These are phyloP conservation scores for Eremobia ochroleuca DNA, from an alignment of 2,888 invertebrate genomes.

Conservation along the genomic window DNA sequence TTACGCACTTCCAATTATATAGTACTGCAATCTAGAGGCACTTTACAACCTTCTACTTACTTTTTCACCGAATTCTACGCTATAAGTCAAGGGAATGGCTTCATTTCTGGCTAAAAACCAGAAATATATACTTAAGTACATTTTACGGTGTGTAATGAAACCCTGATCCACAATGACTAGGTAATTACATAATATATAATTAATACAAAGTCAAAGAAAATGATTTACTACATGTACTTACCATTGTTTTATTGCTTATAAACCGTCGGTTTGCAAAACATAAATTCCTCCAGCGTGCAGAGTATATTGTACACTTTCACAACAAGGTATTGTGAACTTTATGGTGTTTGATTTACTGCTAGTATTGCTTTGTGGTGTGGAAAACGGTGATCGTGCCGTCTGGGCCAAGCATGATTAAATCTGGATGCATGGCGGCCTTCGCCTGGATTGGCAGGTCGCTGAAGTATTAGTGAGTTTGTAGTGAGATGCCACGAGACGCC, in stretches of 20 bases:
- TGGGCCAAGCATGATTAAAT: conserved; percentile 64
- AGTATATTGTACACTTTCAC: conserved; percentile 26
- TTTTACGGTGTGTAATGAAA: conserved; percentile 4
- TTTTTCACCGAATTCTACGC: background rate
- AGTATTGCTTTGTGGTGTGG: conserved; percentile 21
- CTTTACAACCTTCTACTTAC: background rate
- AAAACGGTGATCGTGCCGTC: conserved; percentile 30
- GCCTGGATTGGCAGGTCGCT: conserved; percentile 63
- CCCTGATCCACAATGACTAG: background rate
- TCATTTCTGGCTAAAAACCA: background rate
- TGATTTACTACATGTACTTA: conserved; percentile 29
- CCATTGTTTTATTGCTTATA: conserved; percentile 54
- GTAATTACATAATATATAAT: conserved; percentile 12
- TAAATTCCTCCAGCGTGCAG: conserved; percentile 51
- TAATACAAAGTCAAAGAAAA: conserved; percentile 29
- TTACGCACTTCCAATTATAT: background rate
- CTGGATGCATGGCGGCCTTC: conserved; percentile 65
- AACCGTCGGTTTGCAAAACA: conserved; percentile 54
- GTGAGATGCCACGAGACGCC: conserved; percentile 1
- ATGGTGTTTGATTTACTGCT: background rate
- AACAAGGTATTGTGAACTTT: conserved; percentile 40
- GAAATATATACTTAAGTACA: background rate
- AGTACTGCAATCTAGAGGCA: too few relatives aligned
- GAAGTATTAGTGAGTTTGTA: conserved; percentile 33
- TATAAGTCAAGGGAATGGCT: background rate